Conservation (phyloP, 2,797 vertebrate genomes). For the Vultur gryphus region DNA sequence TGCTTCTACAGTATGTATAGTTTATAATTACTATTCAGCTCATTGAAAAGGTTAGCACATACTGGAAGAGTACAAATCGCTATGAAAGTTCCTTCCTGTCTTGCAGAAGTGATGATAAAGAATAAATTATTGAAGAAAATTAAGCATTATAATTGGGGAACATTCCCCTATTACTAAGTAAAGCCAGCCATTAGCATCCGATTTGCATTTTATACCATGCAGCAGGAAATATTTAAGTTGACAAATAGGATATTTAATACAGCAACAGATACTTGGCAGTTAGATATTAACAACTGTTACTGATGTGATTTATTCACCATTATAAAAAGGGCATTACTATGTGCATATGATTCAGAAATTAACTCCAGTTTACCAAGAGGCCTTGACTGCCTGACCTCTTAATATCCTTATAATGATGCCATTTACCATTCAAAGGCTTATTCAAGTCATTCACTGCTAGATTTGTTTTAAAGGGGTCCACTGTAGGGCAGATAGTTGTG, state of each 20-base stretch:
- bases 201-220: conserved; percentile 82
- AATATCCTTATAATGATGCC: conserved; percentile 99
- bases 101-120: conserved; percentile 22
- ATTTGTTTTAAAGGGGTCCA: conserved; percentile 62
- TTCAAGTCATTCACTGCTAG: conserved; percentile 76
- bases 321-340: conserved; percentile 92
- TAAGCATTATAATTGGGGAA: background rate
- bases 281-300: conserved; percentile 99
- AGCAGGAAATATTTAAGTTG: conserved; percentile 93
- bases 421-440: conserved; percentile 93
- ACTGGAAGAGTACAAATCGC: background rate
- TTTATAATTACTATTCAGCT: background rate
- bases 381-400: conserved; percentile 93
- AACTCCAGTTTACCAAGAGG: conserved; percentile 95
- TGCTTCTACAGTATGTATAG: background rate
- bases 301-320: conserved; percentile 94
- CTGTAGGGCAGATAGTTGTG: conserved; percentile 58
- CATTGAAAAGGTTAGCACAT: background rate
- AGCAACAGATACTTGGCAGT: conserved; percentile 92
- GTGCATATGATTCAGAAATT: conserved; percentile 97
- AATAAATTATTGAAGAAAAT: conserved; percentile 50
- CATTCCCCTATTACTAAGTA: conserved; percentile 15
- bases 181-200: conserved; percentile 58
- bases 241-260: conserved; percentile 93
- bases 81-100: background rate